Percentiles rank a stretch among this genome's conserved stretches.
Conservation (phyloP, 1,140 invertebrate genomes). For the Eulimnadia texana region DNA sequence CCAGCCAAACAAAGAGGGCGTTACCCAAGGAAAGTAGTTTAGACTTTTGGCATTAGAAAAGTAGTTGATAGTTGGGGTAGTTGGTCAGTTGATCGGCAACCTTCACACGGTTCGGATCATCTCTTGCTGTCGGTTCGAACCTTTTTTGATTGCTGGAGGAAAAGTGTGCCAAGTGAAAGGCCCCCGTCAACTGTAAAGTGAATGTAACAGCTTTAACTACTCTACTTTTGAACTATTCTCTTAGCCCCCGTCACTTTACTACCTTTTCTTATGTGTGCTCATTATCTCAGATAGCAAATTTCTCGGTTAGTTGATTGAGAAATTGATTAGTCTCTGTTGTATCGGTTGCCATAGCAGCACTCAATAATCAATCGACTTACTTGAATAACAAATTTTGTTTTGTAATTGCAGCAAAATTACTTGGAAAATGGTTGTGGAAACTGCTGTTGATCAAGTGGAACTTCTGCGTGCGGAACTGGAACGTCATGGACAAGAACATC, state of each 20-base stretch:
- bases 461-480: conserved; percentile 27
- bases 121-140: not conserved
- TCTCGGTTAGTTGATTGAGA: not conserved
- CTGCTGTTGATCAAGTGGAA: conserved; percentile 19
- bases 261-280: too few relatives aligned
- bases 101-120: not conserved
- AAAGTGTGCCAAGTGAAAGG: not conserved
- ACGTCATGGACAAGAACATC: conserved; percentile 54
- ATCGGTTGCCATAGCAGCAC: not conserved
- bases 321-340: not conserved
- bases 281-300: too few relatives aligned
- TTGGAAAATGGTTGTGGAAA: not conserved
- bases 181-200: not conserved
- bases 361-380: not conserved
- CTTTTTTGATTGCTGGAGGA: not conserved
- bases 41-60: too few relatives aligned
- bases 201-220: not conserved
- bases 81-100: not conserved
- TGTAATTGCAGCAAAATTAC: not conserved
- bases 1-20: not conserved
- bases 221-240: not conserved
- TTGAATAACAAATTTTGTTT: too few relatives aligned
- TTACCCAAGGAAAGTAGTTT: not conserved
- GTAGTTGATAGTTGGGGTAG: not conserved
- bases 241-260: too few relatives aligned